Percentiles rank a stretch among this genome's conserved stretches.
phyloP scores from a whole-genome alignment of 2,113 vertebrate species.

The Micronycteris hirsuta region DNA sequence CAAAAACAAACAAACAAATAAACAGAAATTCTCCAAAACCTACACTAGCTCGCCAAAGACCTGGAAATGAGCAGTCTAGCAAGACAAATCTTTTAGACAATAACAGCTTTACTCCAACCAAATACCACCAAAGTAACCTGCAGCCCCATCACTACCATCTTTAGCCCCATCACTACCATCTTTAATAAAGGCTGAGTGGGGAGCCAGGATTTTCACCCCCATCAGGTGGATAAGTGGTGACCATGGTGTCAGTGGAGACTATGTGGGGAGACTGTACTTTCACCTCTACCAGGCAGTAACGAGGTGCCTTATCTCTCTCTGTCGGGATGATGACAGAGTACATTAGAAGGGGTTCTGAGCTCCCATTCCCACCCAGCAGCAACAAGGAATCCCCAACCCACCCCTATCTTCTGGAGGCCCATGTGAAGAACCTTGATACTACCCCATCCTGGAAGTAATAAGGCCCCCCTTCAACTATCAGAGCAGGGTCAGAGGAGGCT shows the following conservation, averaged over 20 bases:
- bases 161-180: background rate
- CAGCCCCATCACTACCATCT: background rate
- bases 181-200: background rate
- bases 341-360: background rate
- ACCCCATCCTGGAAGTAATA: background rate
- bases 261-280: background rate
- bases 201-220: background rate
- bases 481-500: background rate
- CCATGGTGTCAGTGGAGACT: background rate
- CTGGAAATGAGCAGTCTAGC: background rate
- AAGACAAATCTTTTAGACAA: background rate
- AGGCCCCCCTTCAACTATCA: background rate
- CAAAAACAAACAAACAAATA: background rate
- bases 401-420: background rate
- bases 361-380: background rate
- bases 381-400: background rate
- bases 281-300: background rate
- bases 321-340: background rate
- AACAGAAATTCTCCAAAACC: background rate
- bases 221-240: background rate
- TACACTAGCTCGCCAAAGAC: background rate
- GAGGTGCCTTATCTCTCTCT: background rate
- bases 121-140: background rate
- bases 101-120: background rate
- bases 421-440: background rate